Evolutionary conservation across 2,113 vertebrate genomes (phyloP).

Genomic region (Tricholaema leucomelas): DNA sequence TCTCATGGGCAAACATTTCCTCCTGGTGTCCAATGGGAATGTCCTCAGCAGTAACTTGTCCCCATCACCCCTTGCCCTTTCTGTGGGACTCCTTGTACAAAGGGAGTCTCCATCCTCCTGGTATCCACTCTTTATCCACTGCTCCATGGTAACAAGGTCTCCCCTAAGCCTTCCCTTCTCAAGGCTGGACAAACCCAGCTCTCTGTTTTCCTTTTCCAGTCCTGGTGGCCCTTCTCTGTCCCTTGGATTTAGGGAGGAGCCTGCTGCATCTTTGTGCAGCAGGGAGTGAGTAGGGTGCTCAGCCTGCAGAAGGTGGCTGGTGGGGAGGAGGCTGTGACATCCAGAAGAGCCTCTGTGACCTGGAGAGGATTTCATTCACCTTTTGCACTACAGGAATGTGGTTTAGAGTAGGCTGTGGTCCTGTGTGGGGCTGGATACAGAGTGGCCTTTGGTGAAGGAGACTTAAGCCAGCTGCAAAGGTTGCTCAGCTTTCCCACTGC

Average conservation of each 20-base stretch:
- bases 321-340: not conserved
- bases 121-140: no score
- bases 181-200: no score
- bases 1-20: no score
- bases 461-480: not conserved
- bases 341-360: not conserved
- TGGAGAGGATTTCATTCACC: not conserved
- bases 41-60: no score
- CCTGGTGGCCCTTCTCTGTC: no score
- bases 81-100: no score
- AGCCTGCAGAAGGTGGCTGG: not conserved
- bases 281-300: not conserved
- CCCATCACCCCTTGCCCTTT: no score
- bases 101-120: no score
- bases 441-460: not conserved
- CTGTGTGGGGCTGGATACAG: not conserved
- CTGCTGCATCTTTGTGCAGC: not conserved
- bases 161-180: no score
- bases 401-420: rapidly evolving
- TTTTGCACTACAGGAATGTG: rapidly evolving
- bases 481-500: not conserved
- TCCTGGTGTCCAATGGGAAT: no score
- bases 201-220: no score
- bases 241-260: not conserved
- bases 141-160: no score